Base-by-base conservation (phyloP, 2,113 vertebrate genomes). In the Pachyramphus minor region DNA sequence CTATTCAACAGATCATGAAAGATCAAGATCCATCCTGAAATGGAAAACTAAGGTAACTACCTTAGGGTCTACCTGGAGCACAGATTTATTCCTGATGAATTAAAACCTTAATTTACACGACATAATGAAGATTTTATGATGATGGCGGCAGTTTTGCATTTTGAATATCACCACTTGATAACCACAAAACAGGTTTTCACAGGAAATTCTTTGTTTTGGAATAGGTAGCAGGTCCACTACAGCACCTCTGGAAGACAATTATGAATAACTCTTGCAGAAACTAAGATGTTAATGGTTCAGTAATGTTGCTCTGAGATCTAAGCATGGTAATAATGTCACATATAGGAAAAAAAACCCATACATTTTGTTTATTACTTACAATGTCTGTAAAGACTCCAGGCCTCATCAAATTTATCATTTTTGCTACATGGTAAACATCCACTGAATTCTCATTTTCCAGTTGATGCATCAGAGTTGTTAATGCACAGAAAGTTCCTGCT, bases 371-470 rank as follows among this genome's bases (percentile, higher is more conserved):
- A 27, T 58, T 95, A 96, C 99, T 98, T 97, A 99, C 99, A 23
- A 98, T 97, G 84, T 99, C 98, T 28, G 98, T 98, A 96, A 99
- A 99, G 95, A 98, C 88, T 90, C 99, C 99, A 11, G 99, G 99
- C 94, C 99, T 99, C 98, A 99, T 99, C 82, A 99, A 94, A 97
- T 99, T 99, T 45, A 97, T 99, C 98, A 99, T 98, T 97, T 98
- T 99, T 69, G 99, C 98, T 95, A 98, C 98, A 58, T 99, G 99
- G 97, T 99, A 99, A 91, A 99, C 98, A 78, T 99, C 99, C 63
- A 99, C 96, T 4, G 98, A 98, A 39, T 98, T 98, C 88, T 99
- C 99, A 45, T 98, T 98, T 95, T 99, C 98, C 80, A 99, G 98
- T 67, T 99, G 99, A 77, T 98, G 97, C 94, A 98, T 98, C 72